Base-by-base conservation (phyloP, 2,888 invertebrate species). In the Epistrophe grossulariae region DNA sequence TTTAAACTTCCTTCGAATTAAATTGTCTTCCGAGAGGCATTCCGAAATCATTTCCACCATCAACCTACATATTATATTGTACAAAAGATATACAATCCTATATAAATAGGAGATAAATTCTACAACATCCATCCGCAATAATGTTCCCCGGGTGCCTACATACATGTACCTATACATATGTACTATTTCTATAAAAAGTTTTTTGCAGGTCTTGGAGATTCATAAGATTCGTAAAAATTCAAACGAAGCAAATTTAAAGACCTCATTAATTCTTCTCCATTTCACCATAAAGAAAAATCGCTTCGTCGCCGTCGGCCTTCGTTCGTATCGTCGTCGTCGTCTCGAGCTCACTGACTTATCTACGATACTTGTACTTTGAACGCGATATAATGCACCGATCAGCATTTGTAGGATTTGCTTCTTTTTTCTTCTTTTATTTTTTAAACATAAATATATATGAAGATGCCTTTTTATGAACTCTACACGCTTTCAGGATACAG, bases 361-460 rank as follows among this genome's bases (percentile, higher is more conserved):
- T 35, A 70, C 55, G 70, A 43, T 24, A 24, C 38, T 55, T 38
- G 31, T 50, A 43, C 64, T 55, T 40, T 3, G 55, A 66, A 55
- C 11, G 40, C 71, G 55, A 79, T 70, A 84, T 71, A 79, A 71
- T 79, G 84, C 84, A 84, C 71, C 76, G 84, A 79, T 74, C 79
- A 79, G 79, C 84, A 71, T 70, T 74, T 80, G 50, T 24, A 43
- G 68, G 24, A 45, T 74, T 80, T 55, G 24, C 38, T 70, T 31
- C 28, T 35, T 15, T 48, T 50, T 50, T 38, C 8, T 35, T 68
- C 8, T 50, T 66, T 40, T 40, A 13, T 43, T 45, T 66, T 17
- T 50, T 6, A 19, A 62, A 35, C 11, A 45, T 59, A 45, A 40
- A 52, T 35, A 74, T 38, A 11, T 19, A 40, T 59, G 10, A 19